Percentiles rank a stretch among this genome's conserved stretches.
Conservation (phyloP, 1,140 invertebrate species). For the Parapsyche elsis region DNA sequence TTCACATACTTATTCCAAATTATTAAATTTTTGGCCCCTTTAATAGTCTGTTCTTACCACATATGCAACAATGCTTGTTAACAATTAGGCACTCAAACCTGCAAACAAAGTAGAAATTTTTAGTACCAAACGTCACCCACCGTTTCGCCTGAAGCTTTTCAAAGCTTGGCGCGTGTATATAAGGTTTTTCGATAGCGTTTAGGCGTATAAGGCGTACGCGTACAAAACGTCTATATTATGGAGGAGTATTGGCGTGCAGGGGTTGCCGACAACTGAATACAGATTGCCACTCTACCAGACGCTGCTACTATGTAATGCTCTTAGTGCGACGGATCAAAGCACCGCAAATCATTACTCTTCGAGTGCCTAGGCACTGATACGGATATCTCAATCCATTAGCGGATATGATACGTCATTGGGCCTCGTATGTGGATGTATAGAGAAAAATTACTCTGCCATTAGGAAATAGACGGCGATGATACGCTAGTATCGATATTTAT, state of each 20-base stretch:
- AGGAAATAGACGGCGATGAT: neutral
- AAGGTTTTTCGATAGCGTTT: no score
- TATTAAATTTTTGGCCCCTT: no score
- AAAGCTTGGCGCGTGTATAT: no score
- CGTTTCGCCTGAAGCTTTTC: no score
- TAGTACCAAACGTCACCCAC: no score
- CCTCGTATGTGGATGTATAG: neutral
- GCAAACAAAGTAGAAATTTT: no score
- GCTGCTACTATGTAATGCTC: slow-evolving; percentile 3
- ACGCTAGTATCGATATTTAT: neutral
- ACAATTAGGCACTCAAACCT: no score
- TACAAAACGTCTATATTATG: slow-evolving; percentile 13
- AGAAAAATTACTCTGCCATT: neutral
- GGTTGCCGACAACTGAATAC: slow-evolving; percentile 13
- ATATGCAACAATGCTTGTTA: no score
- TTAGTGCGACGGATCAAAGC: slow-evolving; percentile 15
- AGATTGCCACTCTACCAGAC: slow-evolving; percentile 31
- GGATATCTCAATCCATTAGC: slow-evolving; percentile 24
- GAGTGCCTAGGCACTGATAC: neutral
- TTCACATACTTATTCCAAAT: no score
- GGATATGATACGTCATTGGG: slow-evolving; percentile 13
- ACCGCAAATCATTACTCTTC: slow-evolving; percentile 3
- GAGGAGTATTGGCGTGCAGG: neutral
- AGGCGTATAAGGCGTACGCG: no score
- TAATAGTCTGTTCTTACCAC: no score